Percentiles rank a stretch among this genome's conserved stretches.
Conservation (phyloP, 2,113 vertebrate species). For the Mormoops blainvillei region DNA sequence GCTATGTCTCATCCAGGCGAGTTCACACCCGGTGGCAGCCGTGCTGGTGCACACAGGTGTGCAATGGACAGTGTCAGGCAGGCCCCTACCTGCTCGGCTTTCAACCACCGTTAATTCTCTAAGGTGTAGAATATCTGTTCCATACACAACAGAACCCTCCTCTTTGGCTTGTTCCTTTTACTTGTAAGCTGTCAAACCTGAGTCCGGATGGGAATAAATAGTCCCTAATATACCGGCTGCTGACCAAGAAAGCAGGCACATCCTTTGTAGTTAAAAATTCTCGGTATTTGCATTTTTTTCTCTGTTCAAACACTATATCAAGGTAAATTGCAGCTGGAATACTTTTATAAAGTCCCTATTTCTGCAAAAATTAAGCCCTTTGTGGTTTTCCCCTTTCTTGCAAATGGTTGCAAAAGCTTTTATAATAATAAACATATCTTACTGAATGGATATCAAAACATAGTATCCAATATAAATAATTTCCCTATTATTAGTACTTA, state of each 20-base stretch:
- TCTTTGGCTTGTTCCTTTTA: background rate
- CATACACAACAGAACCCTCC: background rate
- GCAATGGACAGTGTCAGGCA: background rate
- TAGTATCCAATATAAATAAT: background rate
- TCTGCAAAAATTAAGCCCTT: background rate
- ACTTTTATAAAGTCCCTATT: background rate
- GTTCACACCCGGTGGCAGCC: background rate
- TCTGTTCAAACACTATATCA: background rate
- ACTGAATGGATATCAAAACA: slow-evolving; percentile 5
- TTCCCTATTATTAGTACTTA: background rate
- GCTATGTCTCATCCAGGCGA: slow-evolving; percentile 21
- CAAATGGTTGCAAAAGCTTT: background rate
- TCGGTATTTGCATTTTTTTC: background rate
- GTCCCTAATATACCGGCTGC: background rate
- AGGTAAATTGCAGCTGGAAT: background rate
- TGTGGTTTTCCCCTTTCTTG: slow-evolving; percentile 1
- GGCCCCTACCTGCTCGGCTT: background rate
- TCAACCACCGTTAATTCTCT: background rate
- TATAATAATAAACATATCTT: background rate
- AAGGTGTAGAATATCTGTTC: background rate
- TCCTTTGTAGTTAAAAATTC: background rate
- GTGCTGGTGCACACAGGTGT: background rate
- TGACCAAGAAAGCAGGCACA: background rate
- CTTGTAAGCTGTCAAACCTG: background rate
- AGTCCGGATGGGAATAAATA: background rate